A percentile compares a stretch with the other conserved stretches of the same genome.
Conservation (phyloP, 2,113 vertebrate genomes). For the rat (Rattus norvegicus) region GRCr8 NC_086024.1:11411001-11411500, state of each 20-base stretch:
- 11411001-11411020: background rate
- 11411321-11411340: conserved; percentile 42
- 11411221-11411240: conserved; percentile 18
- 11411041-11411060: conserved; percentile 13
- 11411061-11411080: conserved; percentile 38
- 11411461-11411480: background rate
- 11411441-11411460: background rate
- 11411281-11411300: background rate
- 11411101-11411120: background rate
- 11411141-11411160: background rate
- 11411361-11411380: background rate
- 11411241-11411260: conserved; percentile 28
- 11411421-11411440: background rate
- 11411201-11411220: conserved; percentile 2
- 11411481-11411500: background rate
- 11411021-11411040: conserved; percentile 1
- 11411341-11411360: background rate
- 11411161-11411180: conserved; percentile 35
- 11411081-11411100: conserved; percentile 19
- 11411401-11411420: background rate
- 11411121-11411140: background rate
- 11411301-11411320: conserved; percentile 41
- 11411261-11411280: conserved; percentile 34
- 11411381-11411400: background rate
- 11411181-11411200: background rate